phyloP scores from a whole-genome alignment of 2,797 vertebrate species.

The Hydrophis major region DNA sequence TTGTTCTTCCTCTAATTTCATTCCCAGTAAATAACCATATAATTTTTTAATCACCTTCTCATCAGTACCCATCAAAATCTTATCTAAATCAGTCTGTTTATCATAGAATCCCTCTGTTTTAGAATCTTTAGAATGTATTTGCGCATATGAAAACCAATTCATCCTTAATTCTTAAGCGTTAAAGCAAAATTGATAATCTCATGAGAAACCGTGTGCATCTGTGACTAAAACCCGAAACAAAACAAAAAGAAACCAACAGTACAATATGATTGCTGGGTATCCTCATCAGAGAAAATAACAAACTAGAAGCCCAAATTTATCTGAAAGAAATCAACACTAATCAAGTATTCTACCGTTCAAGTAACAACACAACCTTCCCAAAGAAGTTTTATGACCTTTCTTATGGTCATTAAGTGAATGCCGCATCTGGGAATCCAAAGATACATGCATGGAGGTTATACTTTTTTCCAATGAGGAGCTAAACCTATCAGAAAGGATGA shows the following conservation, averaged over 20 bases:
- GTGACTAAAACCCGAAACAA: neutral
- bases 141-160: no score
- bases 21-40: no score
- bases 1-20: no score
- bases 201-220: neutral
- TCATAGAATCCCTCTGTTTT: no score
- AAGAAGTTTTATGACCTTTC: neutral
- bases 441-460: neutral
- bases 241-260: neutral
- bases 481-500: neutral
- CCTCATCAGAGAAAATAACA: neutral
- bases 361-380: neutral
- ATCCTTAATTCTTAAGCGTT: neutral
- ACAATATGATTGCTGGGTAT: neutral
- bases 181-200: neutral
- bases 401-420: neutral
- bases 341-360: neutral
- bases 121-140: no score
- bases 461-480: neutral
- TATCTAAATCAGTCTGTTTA: no score
- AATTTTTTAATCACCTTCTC: no score
- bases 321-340: neutral
- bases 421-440: neutral
- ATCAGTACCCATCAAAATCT: no score
- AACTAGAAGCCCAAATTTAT: neutral